Conservation (phyloP, 1,140 invertebrate species). For the Amyelois transitella region DNA sequence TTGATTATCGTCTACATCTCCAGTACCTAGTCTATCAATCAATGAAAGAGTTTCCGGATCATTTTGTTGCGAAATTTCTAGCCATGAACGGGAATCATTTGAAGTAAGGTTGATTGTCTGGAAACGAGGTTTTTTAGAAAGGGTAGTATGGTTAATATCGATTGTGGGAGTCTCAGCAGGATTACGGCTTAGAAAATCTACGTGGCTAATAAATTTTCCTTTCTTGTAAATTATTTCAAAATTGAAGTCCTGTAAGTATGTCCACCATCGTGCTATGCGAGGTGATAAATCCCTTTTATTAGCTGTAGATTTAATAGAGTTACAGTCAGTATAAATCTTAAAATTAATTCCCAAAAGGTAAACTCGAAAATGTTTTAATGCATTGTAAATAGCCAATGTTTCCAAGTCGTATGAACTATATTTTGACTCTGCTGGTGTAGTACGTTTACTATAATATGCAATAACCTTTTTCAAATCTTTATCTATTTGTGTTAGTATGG, state of each 20-base stretch:
- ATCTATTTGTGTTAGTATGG: slow-evolving; percentile 21
- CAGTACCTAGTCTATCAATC: slow-evolving; percentile 11
- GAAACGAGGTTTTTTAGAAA: not conserved
- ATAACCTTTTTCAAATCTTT: slow-evolving; percentile 20
- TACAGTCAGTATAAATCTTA: slow-evolving; percentile 53
- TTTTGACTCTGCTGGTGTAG: slow-evolving; percentile 7
- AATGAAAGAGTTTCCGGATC: slow-evolving; percentile 21
- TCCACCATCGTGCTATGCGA: slow-evolving; percentile 37
- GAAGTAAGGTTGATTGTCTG: not conserved
- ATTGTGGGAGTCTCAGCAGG: slow-evolving; percentile 2
- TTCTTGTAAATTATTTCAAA: slow-evolving; percentile 46
- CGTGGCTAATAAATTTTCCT: slow-evolving; percentile 26
- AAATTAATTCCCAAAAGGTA: slow-evolving; percentile 25
- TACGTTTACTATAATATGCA: slow-evolving; percentile 31
- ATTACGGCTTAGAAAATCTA: slow-evolving; percentile 39
- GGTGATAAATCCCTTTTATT: slow-evolving; percentile 39
- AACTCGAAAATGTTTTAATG: slow-evolving; percentile 7
- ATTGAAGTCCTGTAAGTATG: slow-evolving; percentile 37
- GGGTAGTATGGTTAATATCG: not conserved
- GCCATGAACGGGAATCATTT: slow-evolving; percentile 16
- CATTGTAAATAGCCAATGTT: not conserved
- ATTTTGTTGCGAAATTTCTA: slow-evolving; percentile 25
- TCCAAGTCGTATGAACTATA: too few species aligned
- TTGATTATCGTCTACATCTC: slow-evolving; percentile 20
- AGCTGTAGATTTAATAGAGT: slow-evolving; percentile 33